Evolutionary conservation across 2,113 vertebrate species (phyloP), one percentile per base, ranked within the genome.

Genomic region (Dascyllus trimaculatus): DNA sequence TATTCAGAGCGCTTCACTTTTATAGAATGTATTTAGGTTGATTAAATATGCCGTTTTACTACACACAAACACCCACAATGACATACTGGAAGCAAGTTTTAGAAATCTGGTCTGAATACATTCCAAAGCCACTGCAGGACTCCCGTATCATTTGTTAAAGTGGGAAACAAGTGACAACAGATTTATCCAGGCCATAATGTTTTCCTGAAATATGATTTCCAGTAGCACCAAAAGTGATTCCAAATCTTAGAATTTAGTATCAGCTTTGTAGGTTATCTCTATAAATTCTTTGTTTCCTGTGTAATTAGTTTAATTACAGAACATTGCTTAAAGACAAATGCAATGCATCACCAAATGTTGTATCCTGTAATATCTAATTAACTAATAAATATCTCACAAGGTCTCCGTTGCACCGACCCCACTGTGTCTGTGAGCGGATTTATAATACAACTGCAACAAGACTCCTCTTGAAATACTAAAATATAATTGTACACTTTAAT

Each of bases 251-350:
- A 56, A 25, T 73, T 17, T 43, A 49, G 1, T 24, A 43, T 74
- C 40, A 1, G 61, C 74, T 54, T 65, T 26, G 19, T 11, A 43
- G 45, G 3, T 64, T 57, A 7, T 17, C 45, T 26, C 9, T 64
- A 69, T 77, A 68, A 81, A 71, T 85, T 78, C 60, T 76, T 63
- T 71, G 29, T 53, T 65, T 59, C 65, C 52, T 57, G 46, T 71
- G 71, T 70, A 86, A 90, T 90, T 82, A 82, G 40, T 76, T 71
- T 88, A 80, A 90, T 86, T 72, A 75, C 78, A 84, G 25, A 71
- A 45, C 24, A 11, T 35, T 48, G 11, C 25, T 48, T 18, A 21
- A 60, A 68, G 11, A 59, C 45, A 11, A 73, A 56, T 32, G 11
- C 60, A 75, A 71, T 66, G 69, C 40, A 78, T 82, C 67, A 85